Evolutionary conservation across 2,888 invertebrate genomes (phyloP).

Genomic region (Leptodirus hochenwartii): DNA sequence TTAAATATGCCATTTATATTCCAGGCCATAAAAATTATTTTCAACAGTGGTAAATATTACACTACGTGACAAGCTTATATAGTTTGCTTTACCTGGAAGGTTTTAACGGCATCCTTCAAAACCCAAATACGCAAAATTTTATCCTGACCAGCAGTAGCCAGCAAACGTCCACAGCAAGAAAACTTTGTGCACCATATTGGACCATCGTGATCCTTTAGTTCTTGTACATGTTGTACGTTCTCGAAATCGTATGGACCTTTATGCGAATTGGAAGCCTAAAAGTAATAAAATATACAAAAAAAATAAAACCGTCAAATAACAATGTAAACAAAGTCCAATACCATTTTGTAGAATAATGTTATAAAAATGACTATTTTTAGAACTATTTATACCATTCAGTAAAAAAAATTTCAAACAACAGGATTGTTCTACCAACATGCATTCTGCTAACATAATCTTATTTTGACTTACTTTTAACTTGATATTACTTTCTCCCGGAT

Average conservation of each 20-base stretch:
- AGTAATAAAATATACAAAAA: neutral
- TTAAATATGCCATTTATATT: too few species aligned
- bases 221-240: constrained; percentile 79
- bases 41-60: too few species aligned
- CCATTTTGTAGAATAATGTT: constrained; percentile 1
- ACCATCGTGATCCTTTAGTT: constrained; percentile 50
- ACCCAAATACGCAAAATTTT: constrained; percentile 90
- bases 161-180: constrained; percentile 81
- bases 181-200: constrained; percentile 99
- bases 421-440: too few species aligned
- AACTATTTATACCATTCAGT: too few species aligned
- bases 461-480: constrained; percentile 47
- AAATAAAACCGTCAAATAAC: neutral
- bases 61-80: too few species aligned
- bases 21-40: too few species aligned
- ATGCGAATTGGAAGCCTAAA: constrained; percentile 72
- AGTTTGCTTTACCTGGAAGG: constrained; percentile 73
- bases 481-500: constrained; percentile 59
- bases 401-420: too few species aligned
- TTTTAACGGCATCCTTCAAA: constrained; percentile 69
- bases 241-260: constrained; percentile 95
- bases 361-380: constrained; percentile 4
- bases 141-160: constrained; percentile 97
- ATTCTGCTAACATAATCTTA: too few species aligned
- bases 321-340: neutral